These are phyloP conservation scores for Euproctis similis DNA, from an alignment of 2,888 invertebrate species.

Conservation along the genomic window DNA sequence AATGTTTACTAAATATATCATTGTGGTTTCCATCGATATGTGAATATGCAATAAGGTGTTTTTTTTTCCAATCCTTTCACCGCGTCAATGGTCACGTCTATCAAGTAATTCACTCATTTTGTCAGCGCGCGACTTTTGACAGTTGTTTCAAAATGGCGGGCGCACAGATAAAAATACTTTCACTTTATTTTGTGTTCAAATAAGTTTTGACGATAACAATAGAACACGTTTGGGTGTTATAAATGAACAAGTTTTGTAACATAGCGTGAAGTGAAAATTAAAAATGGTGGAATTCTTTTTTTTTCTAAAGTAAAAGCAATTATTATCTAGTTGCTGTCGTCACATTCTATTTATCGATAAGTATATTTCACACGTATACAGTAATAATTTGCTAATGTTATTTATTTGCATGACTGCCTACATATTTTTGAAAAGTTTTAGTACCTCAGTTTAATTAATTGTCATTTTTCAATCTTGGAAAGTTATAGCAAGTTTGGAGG, in stretches of 20 bases:
- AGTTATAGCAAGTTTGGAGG: no score
- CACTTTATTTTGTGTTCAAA: slow-evolving; percentile 43
- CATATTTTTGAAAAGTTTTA: no score
- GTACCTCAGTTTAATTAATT: no score
- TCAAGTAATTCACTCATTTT: slow-evolving; percentile 26
- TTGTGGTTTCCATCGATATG: slow-evolving; percentile 21
- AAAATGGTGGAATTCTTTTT: slow-evolving; percentile 16
- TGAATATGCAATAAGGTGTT: slow-evolving; percentile 11
- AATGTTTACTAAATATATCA: slow-evolving; percentile 20
- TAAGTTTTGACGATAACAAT: slow-evolving; percentile 36
- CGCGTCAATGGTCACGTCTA: slow-evolving; percentile 17
- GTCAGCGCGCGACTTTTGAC: slow-evolving; percentile 37
- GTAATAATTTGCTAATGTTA: no score
- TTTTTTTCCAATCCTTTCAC: slow-evolving; percentile 30
- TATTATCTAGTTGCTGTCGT: no score
- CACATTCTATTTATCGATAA: no score
- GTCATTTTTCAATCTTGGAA: no score
- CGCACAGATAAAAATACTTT: slow-evolving; percentile 42
- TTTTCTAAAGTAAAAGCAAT: not conserved
- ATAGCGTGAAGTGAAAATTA: slow-evolving; percentile 48
- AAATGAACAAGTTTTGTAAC: slow-evolving; percentile 42
- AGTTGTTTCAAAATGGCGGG: slow-evolving; percentile 35
- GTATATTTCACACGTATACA: no score
- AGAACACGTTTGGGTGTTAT: slow-evolving; percentile 45
- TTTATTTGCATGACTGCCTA: no score